Evolutionary conservation across 2,888 invertebrate species (phyloP), one percentile per base, ranked within the genome.

Genomic region (Cylloceria caligata): DNA sequence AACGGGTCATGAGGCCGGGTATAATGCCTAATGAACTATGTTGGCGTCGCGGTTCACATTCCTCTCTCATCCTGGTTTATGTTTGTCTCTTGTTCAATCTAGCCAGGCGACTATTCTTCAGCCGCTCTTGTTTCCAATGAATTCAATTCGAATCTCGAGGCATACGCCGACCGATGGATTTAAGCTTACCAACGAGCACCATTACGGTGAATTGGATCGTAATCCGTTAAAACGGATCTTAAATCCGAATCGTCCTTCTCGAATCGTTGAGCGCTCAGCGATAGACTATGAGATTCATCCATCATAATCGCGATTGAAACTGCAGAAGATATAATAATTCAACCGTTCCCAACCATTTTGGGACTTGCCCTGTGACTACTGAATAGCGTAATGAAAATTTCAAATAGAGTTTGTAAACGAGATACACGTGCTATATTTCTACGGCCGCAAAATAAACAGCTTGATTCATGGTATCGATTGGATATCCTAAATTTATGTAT

Each of bases 11-110:
- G 73, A 64, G 69, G 36, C 16, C 39, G 13, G 69, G 30, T 16
- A 36, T 65, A 73, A 75, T 78, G 62, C 64, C 74, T 65, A 47
- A 75, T 82, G 27, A 79, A 72, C 72, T 73, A 65, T 65, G 57
- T 52, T 36, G 34, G 11, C 60, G 30, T 57, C 52, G 57, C 21
- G 21, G 11, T 62, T 72, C 47, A 45, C 39, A 55, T 60, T 55
- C 60, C 39, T 55, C 49, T 16, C 34, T 7, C 9, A 13, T 19
- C 27, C 36, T 24, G 39, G 42, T 49, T 24, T 24, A 52, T 69
- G 52, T 72, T 67, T 16, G 21, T 30, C 24, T 47, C 36, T 69
- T 7, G 27, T 74, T 74, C 57, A 42, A 55, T 45, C 49, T 4
- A 65, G n/a, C 55, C 55, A 9, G 24, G 30, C 60, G 4, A n/a